phyloP scores from a whole-genome alignment of 2,797 vertebrate species.

The Galago senegalensis region DNA sequence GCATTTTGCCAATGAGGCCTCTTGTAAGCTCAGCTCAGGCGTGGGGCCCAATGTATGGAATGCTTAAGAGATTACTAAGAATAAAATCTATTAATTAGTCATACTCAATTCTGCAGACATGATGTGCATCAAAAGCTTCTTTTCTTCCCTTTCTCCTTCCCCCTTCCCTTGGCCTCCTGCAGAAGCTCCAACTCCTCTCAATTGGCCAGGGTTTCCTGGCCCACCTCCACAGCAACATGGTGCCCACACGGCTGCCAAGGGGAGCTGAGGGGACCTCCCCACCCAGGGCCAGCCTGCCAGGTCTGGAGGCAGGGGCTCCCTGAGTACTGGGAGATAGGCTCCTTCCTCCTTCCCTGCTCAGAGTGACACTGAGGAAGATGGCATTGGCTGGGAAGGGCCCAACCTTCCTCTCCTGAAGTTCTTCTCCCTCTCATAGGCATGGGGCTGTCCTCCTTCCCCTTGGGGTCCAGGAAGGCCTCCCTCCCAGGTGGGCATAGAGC shows the following conservation, averaged over 20 bases:
- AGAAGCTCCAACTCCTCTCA: constrained; percentile 60
- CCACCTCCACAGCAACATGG: not conserved
- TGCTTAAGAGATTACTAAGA: constrained; percentile 87
- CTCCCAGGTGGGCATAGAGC: not conserved
- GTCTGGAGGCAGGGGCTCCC: not conserved
- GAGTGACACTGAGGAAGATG: not conserved
- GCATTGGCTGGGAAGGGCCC: not conserved
- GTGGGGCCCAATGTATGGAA: constrained; percentile 83
- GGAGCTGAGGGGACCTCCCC: not conserved
- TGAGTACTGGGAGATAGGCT: not conserved
- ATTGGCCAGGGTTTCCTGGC: not conserved
- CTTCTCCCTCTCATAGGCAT: not conserved
- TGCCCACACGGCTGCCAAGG: rapidly evolving
- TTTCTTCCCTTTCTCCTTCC: constrained; percentile 63
- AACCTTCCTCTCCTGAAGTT: not conserved
- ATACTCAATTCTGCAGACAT: constrained; percentile 83
- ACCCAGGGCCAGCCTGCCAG: not conserved
- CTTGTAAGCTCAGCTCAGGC: constrained; percentile 80
- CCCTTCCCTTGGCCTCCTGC: not conserved
- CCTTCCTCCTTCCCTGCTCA: not conserved
- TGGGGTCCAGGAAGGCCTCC: not conserved
- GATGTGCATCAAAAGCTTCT: constrained; percentile 80
- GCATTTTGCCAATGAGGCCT: constrained; percentile 83
- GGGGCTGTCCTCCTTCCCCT: not conserved
- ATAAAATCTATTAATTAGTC: constrained; percentile 88